These are phyloP conservation scores for Xylophagus ater DNA, from an alignment of 2,888 invertebrate genomes.

Conservation along the genomic window DNA sequence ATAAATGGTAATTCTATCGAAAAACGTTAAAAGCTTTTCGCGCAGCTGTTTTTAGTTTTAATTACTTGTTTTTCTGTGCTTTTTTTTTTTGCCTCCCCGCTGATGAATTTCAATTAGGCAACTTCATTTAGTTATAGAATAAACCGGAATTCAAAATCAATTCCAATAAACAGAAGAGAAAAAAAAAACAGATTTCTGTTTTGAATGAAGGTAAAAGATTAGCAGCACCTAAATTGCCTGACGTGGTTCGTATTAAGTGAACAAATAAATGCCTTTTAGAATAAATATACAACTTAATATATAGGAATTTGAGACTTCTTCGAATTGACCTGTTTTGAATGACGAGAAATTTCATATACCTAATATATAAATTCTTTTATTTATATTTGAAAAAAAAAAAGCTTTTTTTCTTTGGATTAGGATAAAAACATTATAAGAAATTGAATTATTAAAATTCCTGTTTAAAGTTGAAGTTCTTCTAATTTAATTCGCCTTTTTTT, in stretches of 20 bases:
- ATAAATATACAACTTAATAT: too few relatives aligned
- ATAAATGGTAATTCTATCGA: too few relatives aligned
- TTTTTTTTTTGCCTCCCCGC: neutral
- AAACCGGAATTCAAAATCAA: neutral
- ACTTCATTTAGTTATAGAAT: neutral
- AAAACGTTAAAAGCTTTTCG: too few relatives aligned
- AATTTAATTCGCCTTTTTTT: neutral
- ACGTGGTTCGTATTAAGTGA: neutral
- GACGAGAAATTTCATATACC: neutral
- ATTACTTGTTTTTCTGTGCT: neutral
- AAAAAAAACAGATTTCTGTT: too few relatives aligned
- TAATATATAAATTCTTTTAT: neutral
- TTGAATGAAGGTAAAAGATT: too few relatives aligned
- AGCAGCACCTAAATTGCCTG: neutral
- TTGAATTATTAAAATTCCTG: neutral
- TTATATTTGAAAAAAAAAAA: neutral
- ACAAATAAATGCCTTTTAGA: constrained; percentile 1
- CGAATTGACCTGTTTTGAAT: too few relatives aligned
- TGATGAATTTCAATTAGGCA: neutral
- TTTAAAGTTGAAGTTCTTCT: neutral
- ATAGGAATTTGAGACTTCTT: too few relatives aligned
- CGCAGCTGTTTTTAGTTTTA: neutral
- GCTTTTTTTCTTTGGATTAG: neutral
- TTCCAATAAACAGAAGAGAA: too few relatives aligned
- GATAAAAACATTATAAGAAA: too few relatives aligned